Percentiles rank a stretch among this genome's conserved stretches.
These are phyloP conservation scores for Emydocephalus ijimae DNA, from an alignment of 2,113 vertebrate species.

Conservation along the genomic window DNA sequence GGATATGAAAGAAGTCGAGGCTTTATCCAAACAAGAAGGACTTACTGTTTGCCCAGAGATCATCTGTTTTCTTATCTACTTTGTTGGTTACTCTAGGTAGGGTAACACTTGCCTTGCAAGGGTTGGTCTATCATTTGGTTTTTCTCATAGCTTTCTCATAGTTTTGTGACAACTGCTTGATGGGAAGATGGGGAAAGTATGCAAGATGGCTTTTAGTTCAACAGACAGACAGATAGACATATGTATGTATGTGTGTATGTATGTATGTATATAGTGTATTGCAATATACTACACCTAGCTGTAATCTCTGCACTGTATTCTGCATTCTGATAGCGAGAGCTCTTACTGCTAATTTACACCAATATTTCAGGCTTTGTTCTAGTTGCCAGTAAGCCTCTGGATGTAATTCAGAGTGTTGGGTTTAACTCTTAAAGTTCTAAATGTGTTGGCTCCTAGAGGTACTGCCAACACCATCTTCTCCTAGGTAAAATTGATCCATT, in stretches of 20 bases:
- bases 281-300: neutral
- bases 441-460: neutral
- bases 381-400: neutral
- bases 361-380: neutral
- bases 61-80: neutral
- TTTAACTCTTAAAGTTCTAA: neutral
- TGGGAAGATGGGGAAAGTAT: neutral
- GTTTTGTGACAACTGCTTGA: neutral
- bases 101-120: neutral
- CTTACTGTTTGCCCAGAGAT: neutral
- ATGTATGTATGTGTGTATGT: no score
- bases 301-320: neutral
- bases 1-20: neutral
- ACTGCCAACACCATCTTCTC: neutral
- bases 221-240: no score
- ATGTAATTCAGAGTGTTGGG: neutral
- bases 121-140: neutral
- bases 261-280: no score
- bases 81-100: neutral
- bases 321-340: neutral
- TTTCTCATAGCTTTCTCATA: neutral
- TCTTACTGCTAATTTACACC: neutral
- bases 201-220: neutral
- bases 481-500: neutral
- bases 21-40: neutral